Evolutionary conservation across 2,888 invertebrate species (phyloP), one percentile per base, ranked within the genome.

Genomic region (Dioctria rufipes): DNA sequence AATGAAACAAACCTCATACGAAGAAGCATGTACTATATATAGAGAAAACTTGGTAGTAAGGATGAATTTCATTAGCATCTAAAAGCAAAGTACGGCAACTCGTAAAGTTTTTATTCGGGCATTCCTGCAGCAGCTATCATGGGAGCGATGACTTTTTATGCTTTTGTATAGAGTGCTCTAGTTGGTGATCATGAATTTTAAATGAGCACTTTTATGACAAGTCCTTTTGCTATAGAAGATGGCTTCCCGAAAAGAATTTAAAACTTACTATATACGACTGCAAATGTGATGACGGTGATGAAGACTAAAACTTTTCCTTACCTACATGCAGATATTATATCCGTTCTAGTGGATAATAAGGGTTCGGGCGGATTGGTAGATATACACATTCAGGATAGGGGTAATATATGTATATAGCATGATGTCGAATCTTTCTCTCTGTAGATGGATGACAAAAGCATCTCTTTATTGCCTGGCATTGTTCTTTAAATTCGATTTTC

Each of bases 61-160:
- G 43, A 63, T 13, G 77, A 77, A 77, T 77, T 77, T 77, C 77
- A 77, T 77, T 77, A 77, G 77, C 77, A 77, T 77, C 77, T 51
- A 49, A 77, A 77, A 77, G 77, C 60, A 63, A 40, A 63, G 51
- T 61, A 63, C 8, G 63, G 77, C 77, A 63, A 49, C 46, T 63
- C 77, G 77, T 77, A 77, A 77, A 77, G 63, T 63, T 77, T 77
- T 77, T 77, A 77, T 63, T 77, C 77, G 13, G 54, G 63, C 77
- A 63, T 63, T 77, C 42, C 3, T 75, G 73, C 60, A 75, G 73
- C 60, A 75, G 73, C 60, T 11, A 75, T 75, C 73, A 39, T 6
- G 63, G 49, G 77, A 77, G 63, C 63, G 63, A 77, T 77, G 77
- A 46, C 5, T 49, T 77, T 77, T 63, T 63, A 77, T 77, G 63